Evolutionary conservation across 2,797 vertebrate species (phyloP).

Genomic region (Benthosema pterotum): DNA sequence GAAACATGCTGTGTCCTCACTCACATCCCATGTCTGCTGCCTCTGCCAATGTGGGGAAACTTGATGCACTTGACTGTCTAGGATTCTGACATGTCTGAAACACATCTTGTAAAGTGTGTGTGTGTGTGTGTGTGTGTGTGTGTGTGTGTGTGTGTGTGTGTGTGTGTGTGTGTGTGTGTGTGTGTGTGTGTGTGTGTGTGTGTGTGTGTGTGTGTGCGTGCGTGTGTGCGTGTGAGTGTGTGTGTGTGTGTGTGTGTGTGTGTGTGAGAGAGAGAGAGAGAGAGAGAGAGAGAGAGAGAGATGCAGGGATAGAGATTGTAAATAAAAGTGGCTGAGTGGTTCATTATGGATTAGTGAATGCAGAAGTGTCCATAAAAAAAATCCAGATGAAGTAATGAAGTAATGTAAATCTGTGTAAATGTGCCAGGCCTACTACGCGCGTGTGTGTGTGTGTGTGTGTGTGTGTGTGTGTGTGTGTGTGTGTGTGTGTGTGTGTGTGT

Average conservation of each 20-base stretch:
- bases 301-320: neutral
- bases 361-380: too few relatives aligned
- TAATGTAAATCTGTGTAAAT: too few relatives aligned
- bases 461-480: neutral
- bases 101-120: constrained; percentile 5
- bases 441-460: too few relatives aligned
- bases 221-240: constrained; percentile 6
- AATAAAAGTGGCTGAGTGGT: neutral
- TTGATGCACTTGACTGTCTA: constrained; percentile 20
- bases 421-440: too few relatives aligned
- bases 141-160: constrained; percentile 6
- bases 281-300: too few relatives aligned
- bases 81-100: constrained; percentile 30
- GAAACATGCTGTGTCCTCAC: constrained; percentile 56
- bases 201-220: constrained; percentile 3
- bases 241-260: neutral
- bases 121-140: neutral
- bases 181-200: neutral
- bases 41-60: constrained; percentile 28
- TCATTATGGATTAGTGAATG: too few relatives aligned
- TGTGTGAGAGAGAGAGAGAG: too few relatives aligned
- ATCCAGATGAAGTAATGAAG: too few relatives aligned
- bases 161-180: constrained; percentile 9
- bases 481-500: constrained; percentile 2
- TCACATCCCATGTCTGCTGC: constrained; percentile 36